These are phyloP conservation scores for Mastomys coucha DNA, from an alignment of 2,113 vertebrate genomes.

Conservation along the genomic window DNA sequence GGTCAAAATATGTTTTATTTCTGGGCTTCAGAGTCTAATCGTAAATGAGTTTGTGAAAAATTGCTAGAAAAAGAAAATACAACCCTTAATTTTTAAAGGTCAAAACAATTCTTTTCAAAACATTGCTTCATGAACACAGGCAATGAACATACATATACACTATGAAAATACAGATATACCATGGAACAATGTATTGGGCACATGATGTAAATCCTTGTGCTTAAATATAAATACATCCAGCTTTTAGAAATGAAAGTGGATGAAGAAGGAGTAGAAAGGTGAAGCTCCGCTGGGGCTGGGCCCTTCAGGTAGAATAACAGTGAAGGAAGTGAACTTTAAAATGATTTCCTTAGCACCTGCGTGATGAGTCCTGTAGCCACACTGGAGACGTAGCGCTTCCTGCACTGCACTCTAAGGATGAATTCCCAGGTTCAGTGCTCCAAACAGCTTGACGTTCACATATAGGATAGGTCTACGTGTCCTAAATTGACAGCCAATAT, in stretches of 20 bases:
- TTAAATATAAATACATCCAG: slow-evolving; percentile 51
- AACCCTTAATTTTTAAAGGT: slow-evolving; percentile 25
- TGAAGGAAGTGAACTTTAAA: slow-evolving; percentile 60
- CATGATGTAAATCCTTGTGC: slow-evolving; percentile 15
- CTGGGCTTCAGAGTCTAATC: slow-evolving; percentile 51
- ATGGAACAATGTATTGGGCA: neutral
- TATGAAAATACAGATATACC: slow-evolving; percentile 35
- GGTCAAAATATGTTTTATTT: neutral
- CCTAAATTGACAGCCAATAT: slow-evolving; percentile 44
- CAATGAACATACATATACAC: neutral
- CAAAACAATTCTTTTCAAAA: slow-evolving; percentile 50
- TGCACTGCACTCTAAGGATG: slow-evolving; percentile 43
- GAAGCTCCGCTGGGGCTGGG: neutral
- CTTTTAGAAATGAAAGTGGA: slow-evolving; percentile 57
- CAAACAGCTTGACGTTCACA: slow-evolving; percentile 16
- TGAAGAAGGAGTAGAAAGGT: slow-evolving; percentile 40
- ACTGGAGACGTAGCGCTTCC: neutral
- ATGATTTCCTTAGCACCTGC: slow-evolving; percentile 65
- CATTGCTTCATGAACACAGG: slow-evolving; percentile 46
- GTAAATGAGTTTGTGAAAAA: slow-evolving; percentile 62
- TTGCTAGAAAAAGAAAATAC: slow-evolving; percentile 62
- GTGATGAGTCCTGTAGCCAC: neutral
- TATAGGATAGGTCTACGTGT: slow-evolving; percentile 14
- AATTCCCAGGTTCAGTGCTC: slow-evolving; percentile 34
- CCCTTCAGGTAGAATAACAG: slow-evolving; percentile 20